These are phyloP conservation scores for Muntiacus muntjak DNA, from an alignment of 2,113 vertebrate species.

Conservation along the genomic window DNA sequence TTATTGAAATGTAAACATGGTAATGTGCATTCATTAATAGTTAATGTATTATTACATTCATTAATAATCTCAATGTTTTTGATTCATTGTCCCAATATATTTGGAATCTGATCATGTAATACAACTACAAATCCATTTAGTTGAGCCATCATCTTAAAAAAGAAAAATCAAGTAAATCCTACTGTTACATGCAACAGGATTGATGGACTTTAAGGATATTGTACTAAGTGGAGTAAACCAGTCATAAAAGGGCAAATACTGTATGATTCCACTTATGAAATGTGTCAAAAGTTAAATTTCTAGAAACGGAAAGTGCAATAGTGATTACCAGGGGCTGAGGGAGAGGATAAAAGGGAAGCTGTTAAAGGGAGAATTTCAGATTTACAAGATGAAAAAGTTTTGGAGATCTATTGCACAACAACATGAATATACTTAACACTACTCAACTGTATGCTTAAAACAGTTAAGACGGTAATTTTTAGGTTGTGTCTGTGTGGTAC, in stretches of 20 bases:
- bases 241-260: neutral
- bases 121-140: neutral
- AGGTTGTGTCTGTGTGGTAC: neutral
- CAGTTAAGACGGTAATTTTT: neutral
- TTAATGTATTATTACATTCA: neutral
- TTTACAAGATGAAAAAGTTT: conserved; percentile 1
- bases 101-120: neutral
- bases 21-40: neutral
- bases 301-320: conserved; percentile 10
- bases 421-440: neutral
- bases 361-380: neutral
- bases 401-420: neutral
- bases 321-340: neutral
- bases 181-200: neutral
- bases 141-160: neutral
- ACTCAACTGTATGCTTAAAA: neutral
- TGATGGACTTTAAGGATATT: neutral
- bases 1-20: neutral
- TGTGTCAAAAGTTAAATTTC: neutral
- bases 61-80: neutral
- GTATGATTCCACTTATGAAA: neutral
- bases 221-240: neutral
- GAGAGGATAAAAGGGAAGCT: neutral
- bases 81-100: neutral
- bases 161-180: neutral